Percentiles rank a stretch among this genome's conserved stretches.
Evolutionary conservation across 2,797 vertebrate genomes (phyloP).

Genomic region (Cossypha polioptera): DNA sequence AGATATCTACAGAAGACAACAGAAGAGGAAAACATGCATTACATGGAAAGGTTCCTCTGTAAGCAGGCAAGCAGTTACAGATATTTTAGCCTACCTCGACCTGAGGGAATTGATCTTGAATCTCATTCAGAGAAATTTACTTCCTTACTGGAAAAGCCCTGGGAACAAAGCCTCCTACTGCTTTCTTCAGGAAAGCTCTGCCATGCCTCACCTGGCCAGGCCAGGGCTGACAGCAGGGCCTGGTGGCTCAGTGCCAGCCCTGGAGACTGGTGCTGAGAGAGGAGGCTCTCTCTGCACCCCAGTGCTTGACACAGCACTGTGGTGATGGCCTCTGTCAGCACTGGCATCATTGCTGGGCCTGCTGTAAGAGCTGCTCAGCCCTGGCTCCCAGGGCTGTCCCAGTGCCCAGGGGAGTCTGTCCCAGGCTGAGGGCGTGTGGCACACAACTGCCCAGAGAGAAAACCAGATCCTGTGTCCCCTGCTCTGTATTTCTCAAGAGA

Average conservation of each 20-base stretch:
- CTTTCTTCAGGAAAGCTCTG: neutral
- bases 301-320: fast-evolving
- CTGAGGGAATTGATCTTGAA: neutral
- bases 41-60: neutral
- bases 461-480: neutral
- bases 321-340: neutral
- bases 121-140: neutral
- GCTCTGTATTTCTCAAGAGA: neutral
- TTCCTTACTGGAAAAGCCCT: neutral
- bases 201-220: neutral
- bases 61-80: neutral
- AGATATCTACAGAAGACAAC: neutral
- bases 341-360: neutral
- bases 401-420: neutral
- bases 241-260: neutral
- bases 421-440: neutral
- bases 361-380: neutral
- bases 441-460: neutral
- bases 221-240: neutral
- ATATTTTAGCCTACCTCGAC: neutral
- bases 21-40: neutral
- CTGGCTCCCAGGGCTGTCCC: neutral
- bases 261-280: neutral
- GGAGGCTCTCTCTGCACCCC: neutral
- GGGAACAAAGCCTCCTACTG: neutral